phyloP scores from a whole-genome alignment of 2,797 vertebrate species.

The Yasuhikotakia modesta region DNA sequence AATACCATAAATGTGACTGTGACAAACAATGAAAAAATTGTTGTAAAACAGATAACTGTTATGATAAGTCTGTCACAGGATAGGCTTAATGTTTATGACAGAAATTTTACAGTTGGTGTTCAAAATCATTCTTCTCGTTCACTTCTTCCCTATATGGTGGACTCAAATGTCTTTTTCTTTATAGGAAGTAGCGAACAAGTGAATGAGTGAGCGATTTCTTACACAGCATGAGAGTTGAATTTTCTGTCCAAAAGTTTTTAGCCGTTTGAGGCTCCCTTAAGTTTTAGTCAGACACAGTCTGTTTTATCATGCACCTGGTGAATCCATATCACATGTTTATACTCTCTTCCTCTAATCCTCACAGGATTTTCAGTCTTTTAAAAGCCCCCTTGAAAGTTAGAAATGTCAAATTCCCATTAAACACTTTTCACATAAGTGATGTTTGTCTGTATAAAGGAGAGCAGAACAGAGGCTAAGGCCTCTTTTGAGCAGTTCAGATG shows the following conservation, averaged over 20 bases:
- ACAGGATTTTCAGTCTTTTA: not conserved
- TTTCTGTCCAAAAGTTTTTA: not conserved
- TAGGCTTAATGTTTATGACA: too few species aligned
- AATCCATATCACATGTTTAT: constrained; percentile 13
- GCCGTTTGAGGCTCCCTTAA: not conserved
- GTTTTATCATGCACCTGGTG: constrained; percentile 8
- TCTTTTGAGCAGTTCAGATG: constrained; percentile 16
- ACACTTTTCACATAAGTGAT: not conserved
- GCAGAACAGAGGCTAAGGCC: not conserved
- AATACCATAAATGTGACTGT: too few species aligned
- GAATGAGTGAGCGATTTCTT: too few species aligned
- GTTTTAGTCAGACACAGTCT: not conserved
- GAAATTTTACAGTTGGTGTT: too few species aligned
- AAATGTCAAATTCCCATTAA: not conserved
- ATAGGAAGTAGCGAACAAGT: too few species aligned
- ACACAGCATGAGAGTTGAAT: not conserved
- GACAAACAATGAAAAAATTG: too few species aligned
- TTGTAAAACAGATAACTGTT: too few species aligned
- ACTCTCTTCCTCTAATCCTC: constrained; percentile 17
- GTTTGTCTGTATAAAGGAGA: constrained; percentile 7
- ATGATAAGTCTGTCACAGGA: too few species aligned
- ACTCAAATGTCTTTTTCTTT: too few species aligned
- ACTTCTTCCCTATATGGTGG: too few species aligned
- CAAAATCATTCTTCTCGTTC: too few species aligned
- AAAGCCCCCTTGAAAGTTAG: not conserved